Percentiles rank a stretch among this genome's conserved stretches.
These are phyloP conservation scores for Eulemur coronatus DNA, from an alignment of 2,797 vertebrate genomes.

Conservation along the genomic window DNA sequence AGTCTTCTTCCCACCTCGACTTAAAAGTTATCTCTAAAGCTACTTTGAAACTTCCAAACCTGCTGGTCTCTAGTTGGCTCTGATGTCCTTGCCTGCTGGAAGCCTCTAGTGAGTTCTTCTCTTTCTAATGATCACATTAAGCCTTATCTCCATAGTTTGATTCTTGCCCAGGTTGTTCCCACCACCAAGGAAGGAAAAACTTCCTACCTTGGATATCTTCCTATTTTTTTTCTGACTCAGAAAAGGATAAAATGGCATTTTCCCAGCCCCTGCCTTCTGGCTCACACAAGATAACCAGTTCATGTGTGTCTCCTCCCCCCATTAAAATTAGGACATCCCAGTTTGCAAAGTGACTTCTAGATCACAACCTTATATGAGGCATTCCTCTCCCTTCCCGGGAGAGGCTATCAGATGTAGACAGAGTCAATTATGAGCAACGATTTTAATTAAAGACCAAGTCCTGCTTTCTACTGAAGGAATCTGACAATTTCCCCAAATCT, in stretches of 20 bases:
- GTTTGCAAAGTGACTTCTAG: neutral
- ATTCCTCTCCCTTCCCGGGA: neutral
- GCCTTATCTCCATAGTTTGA: neutral
- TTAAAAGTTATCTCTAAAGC: neutral
- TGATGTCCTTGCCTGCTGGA: neutral
- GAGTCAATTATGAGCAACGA: neutral
- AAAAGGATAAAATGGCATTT: neutral
- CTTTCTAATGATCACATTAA: neutral
- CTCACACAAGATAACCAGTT: neutral
- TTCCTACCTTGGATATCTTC: neutral
- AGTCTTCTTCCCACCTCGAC: neutral
- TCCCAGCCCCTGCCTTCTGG: neutral
- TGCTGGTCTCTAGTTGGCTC: neutral
- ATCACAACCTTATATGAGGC: neutral
- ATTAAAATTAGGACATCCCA: neutral
- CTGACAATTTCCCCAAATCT: neutral
- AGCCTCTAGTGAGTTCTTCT: neutral
- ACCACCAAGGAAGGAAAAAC: neutral
- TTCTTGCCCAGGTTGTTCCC: neutral
- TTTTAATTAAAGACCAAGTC: conserved; percentile 5
- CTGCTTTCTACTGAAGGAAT: conserved; percentile 1
- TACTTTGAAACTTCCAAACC: neutral
- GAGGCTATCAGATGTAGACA: neutral
- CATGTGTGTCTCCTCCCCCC: neutral
- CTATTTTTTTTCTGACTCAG: neutral